Percentiles rank a stretch among this genome's conserved stretches.
Evolutionary conservation across 2,797 vertebrate species (phyloP).

Genomic region (Rhynchonycteris naso): DNA sequence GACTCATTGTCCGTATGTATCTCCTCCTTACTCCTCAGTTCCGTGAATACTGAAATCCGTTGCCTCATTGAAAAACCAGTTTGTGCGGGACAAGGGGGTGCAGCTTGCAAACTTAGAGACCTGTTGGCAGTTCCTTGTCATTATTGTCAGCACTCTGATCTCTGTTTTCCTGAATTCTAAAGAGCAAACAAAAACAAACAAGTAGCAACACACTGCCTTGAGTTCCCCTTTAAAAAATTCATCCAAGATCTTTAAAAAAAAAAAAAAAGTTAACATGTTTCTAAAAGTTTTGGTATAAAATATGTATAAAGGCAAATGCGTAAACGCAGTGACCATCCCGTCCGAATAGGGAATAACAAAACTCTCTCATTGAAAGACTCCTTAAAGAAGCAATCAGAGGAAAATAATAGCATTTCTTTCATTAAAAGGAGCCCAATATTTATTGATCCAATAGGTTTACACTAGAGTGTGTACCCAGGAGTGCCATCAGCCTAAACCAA

Average conservation of each 20-base stretch:
- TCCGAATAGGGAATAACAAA: fast-evolving
- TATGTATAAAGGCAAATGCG: neutral
- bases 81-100: fast-evolving
- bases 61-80: neutral
- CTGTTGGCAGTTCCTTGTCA: neutral
- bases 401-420: conserved; percentile 25
- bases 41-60: neutral
- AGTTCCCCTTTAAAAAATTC: neutral
- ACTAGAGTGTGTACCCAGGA: neutral
- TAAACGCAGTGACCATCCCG: neutral
- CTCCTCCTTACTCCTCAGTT: neutral
- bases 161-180: neutral
- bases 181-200: neutral
- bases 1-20: fast-evolving
- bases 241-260: neutral
- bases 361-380: neutral
- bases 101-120: neutral
- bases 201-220: neutral
- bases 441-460: neutral
- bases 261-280: neutral
- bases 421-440: conserved; percentile 5
- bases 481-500: neutral
- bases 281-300: neutral
- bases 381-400: neutral
- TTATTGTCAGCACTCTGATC: neutral